Percentiles rank a stretch among this genome's conserved stretches.
These are phyloP conservation scores for Malacoraja senta DNA, from an alignment of 2,797 vertebrate genomes.

Conservation along the genomic window DNA sequence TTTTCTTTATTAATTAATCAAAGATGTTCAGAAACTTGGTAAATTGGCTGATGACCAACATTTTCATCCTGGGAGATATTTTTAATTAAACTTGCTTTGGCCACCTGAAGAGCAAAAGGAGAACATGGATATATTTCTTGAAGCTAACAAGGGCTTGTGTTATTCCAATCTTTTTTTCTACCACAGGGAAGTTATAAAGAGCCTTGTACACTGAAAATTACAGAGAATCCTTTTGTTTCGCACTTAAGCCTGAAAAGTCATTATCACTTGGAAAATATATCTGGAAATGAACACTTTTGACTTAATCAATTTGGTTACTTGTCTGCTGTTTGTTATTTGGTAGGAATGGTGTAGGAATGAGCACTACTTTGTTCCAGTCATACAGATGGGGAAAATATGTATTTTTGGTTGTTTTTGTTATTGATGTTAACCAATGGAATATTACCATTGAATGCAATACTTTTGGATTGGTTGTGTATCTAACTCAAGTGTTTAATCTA, in stretches of 20 bases:
- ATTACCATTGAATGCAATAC: background rate
- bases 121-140: background rate
- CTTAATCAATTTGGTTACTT: background rate
- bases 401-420: background rate
- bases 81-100: background rate
- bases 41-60: background rate
- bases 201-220: background rate
- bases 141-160: background rate
- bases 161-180: background rate
- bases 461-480: background rate
- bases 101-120: background rate
- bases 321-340: background rate
- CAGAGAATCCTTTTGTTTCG: background rate
- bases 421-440: background rate
- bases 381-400: background rate
- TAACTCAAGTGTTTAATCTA: background rate
- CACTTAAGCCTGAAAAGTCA: background rate
- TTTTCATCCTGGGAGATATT: background rate
- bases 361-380: background rate
- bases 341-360: background rate
- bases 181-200: background rate
- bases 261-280: background rate
- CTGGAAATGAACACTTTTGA: background rate
- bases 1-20: background rate
- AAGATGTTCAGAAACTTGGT: background rate